These are phyloP conservation scores for Drosophila guanche DNA, from an alignment of 1,140 invertebrate genomes.

Conservation along the genomic window DNA sequence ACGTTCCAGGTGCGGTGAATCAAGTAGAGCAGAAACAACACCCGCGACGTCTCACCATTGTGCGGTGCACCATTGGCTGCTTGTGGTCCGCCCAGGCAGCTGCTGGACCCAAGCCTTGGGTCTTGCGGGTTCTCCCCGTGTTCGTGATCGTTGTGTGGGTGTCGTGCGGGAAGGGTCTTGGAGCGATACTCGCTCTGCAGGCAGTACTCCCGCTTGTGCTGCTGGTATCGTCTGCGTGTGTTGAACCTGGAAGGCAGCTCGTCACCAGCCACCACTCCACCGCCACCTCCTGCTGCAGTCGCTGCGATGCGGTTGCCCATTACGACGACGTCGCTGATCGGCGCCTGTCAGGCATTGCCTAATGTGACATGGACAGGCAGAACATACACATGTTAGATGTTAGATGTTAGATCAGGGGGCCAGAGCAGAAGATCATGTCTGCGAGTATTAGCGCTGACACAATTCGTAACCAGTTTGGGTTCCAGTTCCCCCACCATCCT, in stretches of 20 bases:
- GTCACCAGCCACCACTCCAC: conserved; percentile 19
- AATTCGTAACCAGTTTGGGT: conserved; percentile 58
- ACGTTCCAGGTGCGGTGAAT: conserved; percentile 89
- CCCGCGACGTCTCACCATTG: conserved; percentile 85
- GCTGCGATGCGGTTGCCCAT: conserved; percentile 67
- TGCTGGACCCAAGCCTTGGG: conserved; percentile 48
- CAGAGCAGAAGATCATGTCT: too few relatives aligned
- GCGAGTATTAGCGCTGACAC: conserved; percentile 36
- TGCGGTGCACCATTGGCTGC: conserved; percentile 38
- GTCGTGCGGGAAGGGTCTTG: conserved; percentile 64
- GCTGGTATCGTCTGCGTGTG: conserved; percentile 66
- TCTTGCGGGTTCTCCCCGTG: background rate
- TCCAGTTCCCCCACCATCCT: conserved; percentile 9
- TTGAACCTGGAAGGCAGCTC: conserved; percentile 46
- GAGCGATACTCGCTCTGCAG: conserved; percentile 66
- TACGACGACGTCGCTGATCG: conserved; percentile 45
- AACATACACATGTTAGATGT: conserved; percentile 43
- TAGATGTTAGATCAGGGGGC: conserved; percentile 2
- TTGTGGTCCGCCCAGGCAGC: conserved; percentile 48
- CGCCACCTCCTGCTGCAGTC: conserved; percentile 2
- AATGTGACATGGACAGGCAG: conserved; percentile 54
- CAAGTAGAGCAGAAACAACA: conserved; percentile 87
- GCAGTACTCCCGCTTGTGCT: conserved; percentile 67
- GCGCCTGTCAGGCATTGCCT: conserved; percentile 66
- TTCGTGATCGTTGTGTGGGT: conserved; percentile 28